Percentiles rank a stretch among this genome's conserved stretches.
Conservation (phyloP, 1,140 invertebrate genomes). For the Sesamia nonagrioides region DNA sequence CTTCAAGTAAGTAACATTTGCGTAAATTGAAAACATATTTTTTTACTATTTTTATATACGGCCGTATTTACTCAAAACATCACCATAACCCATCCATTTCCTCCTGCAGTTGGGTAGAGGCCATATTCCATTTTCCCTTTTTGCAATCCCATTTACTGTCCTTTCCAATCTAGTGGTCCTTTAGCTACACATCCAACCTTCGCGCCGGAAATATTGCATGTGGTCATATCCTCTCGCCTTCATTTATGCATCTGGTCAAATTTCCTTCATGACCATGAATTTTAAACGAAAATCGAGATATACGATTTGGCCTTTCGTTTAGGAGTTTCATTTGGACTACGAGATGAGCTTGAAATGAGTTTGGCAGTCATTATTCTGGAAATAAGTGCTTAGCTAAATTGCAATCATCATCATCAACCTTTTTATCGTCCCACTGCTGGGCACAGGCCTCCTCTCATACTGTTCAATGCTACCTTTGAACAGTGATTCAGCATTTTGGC, state of each 20-base stretch:
- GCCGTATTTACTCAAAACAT: not conserved
- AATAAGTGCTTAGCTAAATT: too few relatives aligned
- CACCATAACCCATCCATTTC: not conserved
- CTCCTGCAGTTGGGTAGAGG: not conserved
- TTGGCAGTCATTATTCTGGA: not conserved
- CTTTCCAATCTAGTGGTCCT: conserved; percentile 24
- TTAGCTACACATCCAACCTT: not conserved
- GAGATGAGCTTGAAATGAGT: not conserved
- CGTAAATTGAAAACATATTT: not conserved
- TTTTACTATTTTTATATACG: not conserved
- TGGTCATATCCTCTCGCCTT: not conserved
- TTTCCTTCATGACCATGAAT: conserved; percentile 24
- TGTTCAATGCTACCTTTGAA: too few relatives aligned
- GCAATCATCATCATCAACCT: too few relatives aligned
- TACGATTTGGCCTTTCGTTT: conserved; percentile 5
- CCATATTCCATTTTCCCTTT: not conserved
- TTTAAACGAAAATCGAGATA: conserved; percentile 19
- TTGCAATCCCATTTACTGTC: conserved; percentile 12
- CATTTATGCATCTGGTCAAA: conserved; percentile 19
- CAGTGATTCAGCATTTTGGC: too few relatives aligned
- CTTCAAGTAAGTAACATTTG: too few relatives aligned
- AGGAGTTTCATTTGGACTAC: not conserved
- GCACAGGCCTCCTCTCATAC: too few relatives aligned
- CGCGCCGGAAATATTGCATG: conserved; percentile 27
- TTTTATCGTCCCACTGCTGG: too few relatives aligned